Evolutionary conservation across 2,888 invertebrate genomes (phyloP), one percentile per base, ranked within the genome.

Genomic region (Spialia ferax): DNA sequence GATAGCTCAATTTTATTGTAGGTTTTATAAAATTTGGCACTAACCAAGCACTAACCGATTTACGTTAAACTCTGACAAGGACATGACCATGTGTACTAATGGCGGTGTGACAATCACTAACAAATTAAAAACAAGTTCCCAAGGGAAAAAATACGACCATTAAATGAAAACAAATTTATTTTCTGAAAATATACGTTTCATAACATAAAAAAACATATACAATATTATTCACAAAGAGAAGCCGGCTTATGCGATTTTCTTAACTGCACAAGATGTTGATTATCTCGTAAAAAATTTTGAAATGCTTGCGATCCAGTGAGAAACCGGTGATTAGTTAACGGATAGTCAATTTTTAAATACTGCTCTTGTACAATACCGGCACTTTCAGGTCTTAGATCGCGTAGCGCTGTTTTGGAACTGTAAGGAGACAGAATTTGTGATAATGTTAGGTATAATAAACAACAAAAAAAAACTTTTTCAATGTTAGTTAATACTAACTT

Each of bases 291-390:
- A 75, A 92, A 91, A 22, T 78, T 80, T 75, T 86, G 83, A 71
- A 92, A 92, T 10, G 83, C 87, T 73, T 81, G 77, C 7, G 92
- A 92, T 1, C 83, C 85, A 1, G 92, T 87, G 38, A 93, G 73
- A 71, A 92, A 87, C 26, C 79, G 82, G 54, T 80, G 78, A 38
- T 74, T 81, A 56, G 79, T 66, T 54, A 68, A 70, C 15, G 61
- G 68, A 55, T 65, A 42, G 8, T 68, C 63, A 1, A 62, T 66
- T 48, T 66, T 63, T n/a, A 57, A 15, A 22, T 50, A 52, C 57
- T 62, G 50, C 15, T 57, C 22, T 2, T 42, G 62, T 57, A 57
- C 50, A 23, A 57, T 15, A 38, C 50, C n/a, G 7, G 50, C 26
- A 22, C 11, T 52, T 22, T 15, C 38, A 42, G 66, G 15, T 6